phyloP scores from a whole-genome alignment of 1,140 invertebrate genomes.

The Ectropis grisescens region DNA sequence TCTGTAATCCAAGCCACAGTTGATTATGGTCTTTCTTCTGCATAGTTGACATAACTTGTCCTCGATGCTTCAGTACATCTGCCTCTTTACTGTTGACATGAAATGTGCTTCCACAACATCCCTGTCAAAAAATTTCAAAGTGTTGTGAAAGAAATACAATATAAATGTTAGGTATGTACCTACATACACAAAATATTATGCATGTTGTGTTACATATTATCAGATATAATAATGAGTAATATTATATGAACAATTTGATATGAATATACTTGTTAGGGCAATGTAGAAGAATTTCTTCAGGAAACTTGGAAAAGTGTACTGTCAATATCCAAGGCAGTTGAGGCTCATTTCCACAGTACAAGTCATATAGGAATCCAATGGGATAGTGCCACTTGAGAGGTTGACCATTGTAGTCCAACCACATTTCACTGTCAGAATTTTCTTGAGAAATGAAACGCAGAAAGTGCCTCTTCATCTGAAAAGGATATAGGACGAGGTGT shows the following conservation, averaged over 20 bases:
- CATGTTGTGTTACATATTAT: no score
- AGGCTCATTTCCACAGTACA: constrained; percentile 77
- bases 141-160: no score
- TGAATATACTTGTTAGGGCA: constrained; percentile 80
- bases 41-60: constrained; percentile 93
- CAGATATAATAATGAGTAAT: no score
- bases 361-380: constrained; percentile 94
- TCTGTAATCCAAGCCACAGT: constrained; percentile 93
- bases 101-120: constrained; percentile 94
- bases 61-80: constrained; percentile 94
- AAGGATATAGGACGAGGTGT: no score
- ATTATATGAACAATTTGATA: constrained; percentile 26
- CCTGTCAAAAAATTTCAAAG: no score
- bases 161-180: no score
- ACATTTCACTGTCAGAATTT: constrained; percentile 90
- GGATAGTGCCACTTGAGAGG: constrained; percentile 98
- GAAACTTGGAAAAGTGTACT: constrained; percentile 95
- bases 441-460: constrained; percentile 85
- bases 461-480: constrained; percentile 92
- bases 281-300: constrained; percentile 83
- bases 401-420: constrained; percentile 94
- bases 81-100: constrained; percentile 98
- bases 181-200: no score
- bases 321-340: constrained; percentile 93
- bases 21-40: constrained; percentile 98